Evolutionary conservation across 2,113 vertebrate species (phyloP).

Genomic region (Poicephalus meyeri): DNA sequence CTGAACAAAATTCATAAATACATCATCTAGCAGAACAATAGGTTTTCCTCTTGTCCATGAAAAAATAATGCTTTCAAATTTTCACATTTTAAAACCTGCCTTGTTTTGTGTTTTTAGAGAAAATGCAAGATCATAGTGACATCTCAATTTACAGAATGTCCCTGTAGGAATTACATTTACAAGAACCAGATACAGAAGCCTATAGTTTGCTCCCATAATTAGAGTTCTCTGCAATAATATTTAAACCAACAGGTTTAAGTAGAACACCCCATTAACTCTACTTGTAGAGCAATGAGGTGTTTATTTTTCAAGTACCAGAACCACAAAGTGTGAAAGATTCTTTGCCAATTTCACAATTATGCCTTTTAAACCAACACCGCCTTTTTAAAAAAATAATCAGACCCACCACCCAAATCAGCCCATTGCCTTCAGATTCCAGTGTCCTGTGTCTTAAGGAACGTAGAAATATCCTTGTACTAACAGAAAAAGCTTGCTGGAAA

Average conservation of each 20-base stretch:
- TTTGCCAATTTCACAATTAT: conserved; percentile 77
- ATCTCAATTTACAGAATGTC: conserved; percentile 68
- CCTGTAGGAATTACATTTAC: conserved; percentile 72
- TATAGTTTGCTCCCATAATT: conserved; percentile 75
- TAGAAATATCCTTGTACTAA: conserved; percentile 72
- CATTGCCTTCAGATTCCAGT: conserved; percentile 70
- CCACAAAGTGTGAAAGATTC: conserved; percentile 77
- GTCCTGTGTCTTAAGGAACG: conserved; percentile 68
- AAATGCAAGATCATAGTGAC: conserved; percentile 58
- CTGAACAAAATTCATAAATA: conserved; percentile 79
- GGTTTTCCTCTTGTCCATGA: conserved; percentile 72
- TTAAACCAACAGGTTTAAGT: conserved; percentile 81
- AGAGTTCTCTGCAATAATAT: conserved; percentile 75
- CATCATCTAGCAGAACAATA: conserved; percentile 72
- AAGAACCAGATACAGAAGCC: conserved; percentile 79
- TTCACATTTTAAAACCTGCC: conserved; percentile 75
- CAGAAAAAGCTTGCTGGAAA: conserved; percentile 71
- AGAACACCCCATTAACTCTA: conserved; percentile 73
- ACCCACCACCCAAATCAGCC: conserved; percentile 48
- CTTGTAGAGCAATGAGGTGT: conserved; percentile 77
- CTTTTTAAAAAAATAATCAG: conserved; percentile 58
- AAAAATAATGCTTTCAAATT: conserved; percentile 74
- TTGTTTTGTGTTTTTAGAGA: conserved; percentile 64
- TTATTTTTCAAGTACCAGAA: conserved; percentile 87
- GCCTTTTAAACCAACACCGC: conserved; percentile 72